Evolutionary conservation across 2,888 invertebrate genomes (phyloP).

Genomic region (Thyatira batis): DNA sequence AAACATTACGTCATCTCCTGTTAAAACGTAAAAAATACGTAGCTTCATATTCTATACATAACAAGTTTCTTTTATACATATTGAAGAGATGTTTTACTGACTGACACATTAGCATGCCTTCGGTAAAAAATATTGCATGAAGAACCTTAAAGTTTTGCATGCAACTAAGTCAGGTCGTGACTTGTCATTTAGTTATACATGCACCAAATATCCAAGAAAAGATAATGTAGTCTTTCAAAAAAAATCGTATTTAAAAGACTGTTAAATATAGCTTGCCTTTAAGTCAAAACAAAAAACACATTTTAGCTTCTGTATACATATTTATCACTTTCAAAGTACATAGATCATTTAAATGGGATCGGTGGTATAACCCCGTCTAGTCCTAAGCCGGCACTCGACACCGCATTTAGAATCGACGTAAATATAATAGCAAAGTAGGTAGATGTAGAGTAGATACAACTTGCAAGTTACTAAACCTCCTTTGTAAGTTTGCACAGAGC

Average conservation of each 20-base stretch:
- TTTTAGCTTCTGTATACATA: not conserved
- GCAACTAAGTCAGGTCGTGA: not conserved
- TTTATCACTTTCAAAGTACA: not conserved
- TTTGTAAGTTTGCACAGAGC: not conserved
- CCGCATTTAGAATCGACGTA: too few species aligned
- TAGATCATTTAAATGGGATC: not conserved
- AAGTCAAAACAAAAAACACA: too few species aligned
- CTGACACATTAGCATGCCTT: not conserved
- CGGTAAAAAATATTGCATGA: not conserved
- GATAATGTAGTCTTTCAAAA: too few species aligned
- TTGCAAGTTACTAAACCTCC: not conserved
- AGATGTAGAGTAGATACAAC: not conserved
- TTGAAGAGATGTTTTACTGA: too few species aligned
- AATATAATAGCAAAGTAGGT: too few species aligned
- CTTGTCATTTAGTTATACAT: not conserved
- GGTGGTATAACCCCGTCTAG: not conserved
- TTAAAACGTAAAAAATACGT: not conserved
- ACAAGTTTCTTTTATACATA: too few species aligned
- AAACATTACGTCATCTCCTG: too few species aligned
- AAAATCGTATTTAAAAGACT: too few species aligned
- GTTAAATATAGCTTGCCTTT: too few species aligned
- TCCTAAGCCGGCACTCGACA: not conserved
- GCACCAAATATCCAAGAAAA: too few species aligned
- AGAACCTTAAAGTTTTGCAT: not conserved
- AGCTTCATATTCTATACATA: too few species aligned